Evolutionary conservation across 2,888 invertebrate genomes (phyloP).

Genomic region (Smittia sp.): DNA sequence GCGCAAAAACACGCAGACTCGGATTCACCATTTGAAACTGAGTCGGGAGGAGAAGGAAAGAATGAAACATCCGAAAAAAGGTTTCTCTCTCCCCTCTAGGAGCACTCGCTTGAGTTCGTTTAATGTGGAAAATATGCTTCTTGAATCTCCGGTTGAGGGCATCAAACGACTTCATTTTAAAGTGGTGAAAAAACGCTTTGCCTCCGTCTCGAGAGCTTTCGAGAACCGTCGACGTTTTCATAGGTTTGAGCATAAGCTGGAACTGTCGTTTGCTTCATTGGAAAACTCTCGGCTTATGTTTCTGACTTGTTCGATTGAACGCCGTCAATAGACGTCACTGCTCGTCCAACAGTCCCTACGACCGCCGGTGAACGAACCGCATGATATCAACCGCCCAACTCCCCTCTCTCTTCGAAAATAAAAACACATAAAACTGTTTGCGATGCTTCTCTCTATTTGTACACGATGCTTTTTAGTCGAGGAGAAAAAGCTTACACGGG

Average conservation of each 20-base stretch:
- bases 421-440: slow-evolving; percentile 12
- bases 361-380: not conserved
- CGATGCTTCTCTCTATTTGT: slow-evolving; percentile 8
- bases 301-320: too few species aligned
- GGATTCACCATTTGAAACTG: not conserved
- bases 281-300: too few species aligned
- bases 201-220: not conserved
- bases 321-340: too few species aligned
- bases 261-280: too few species aligned
- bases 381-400: not conserved
- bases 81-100: not conserved
- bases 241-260: too few species aligned
- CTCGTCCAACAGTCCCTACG: not conserved
- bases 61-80: not conserved
- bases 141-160: not conserved
- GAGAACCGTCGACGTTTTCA: not conserved
- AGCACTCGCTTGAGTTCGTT: not conserved
- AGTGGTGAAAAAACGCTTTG: not conserved
- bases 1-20: slow-evolving; percentile 1
- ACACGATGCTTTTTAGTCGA: not conserved
- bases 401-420: not conserved
- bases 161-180: not conserved
- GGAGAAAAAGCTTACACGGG: slow-evolving; percentile 4
- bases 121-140: slow-evolving; percentile 8
- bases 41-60: not conserved